These are phyloP conservation scores for Branchellion lobata DNA, from an alignment of 2,888 invertebrate species.

Conservation along the genomic window DNA sequence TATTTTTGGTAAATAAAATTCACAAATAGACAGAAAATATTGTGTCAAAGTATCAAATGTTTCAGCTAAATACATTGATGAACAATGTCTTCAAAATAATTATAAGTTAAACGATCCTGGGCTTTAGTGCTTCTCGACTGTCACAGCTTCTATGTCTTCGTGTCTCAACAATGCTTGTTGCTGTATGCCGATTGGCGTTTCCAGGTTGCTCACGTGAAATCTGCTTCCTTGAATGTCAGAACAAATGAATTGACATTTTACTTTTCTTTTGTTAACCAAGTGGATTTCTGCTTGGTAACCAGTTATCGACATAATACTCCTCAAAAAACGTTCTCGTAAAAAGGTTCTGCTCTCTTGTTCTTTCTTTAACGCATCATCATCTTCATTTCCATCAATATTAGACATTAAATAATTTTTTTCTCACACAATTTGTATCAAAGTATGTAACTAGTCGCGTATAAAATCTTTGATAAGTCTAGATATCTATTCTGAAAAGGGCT, in stretches of 20 bases:
- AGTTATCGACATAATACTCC: slow-evolving; percentile 55
- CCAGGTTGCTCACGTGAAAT: slow-evolving; percentile 54
- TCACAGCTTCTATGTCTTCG: slow-evolving; percentile 53
- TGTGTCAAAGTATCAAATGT: too few relatives aligned
- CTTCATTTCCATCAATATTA: neutral
- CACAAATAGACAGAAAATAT: too few relatives aligned
- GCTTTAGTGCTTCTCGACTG: too few relatives aligned
- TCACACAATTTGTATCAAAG: too few relatives aligned
- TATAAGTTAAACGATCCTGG: too few relatives aligned
- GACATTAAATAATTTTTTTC: too few relatives aligned
- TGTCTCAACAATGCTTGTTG: slow-evolving; percentile 57
- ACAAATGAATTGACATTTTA: slow-evolving; percentile 54
- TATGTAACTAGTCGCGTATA: too few relatives aligned
- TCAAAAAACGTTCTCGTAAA: slow-evolving; percentile 57
- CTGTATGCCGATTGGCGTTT: slow-evolving; percentile 58
- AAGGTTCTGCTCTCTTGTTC: slow-evolving; percentile 54
- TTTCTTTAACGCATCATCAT: neutral
- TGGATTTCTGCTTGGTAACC: slow-evolving; percentile 53
- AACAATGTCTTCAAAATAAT: too few relatives aligned
- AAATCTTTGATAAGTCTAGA: too few relatives aligned
- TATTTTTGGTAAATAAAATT: too few relatives aligned
- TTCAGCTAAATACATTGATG: too few relatives aligned
- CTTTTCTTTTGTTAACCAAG: slow-evolving; percentile 55
- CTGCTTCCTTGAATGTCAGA: slow-evolving; percentile 56
- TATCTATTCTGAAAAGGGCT: too few relatives aligned